Evolutionary conservation across 2,113 vertebrate genomes (phyloP).

Genomic region (Neotoma lepida): DNA sequence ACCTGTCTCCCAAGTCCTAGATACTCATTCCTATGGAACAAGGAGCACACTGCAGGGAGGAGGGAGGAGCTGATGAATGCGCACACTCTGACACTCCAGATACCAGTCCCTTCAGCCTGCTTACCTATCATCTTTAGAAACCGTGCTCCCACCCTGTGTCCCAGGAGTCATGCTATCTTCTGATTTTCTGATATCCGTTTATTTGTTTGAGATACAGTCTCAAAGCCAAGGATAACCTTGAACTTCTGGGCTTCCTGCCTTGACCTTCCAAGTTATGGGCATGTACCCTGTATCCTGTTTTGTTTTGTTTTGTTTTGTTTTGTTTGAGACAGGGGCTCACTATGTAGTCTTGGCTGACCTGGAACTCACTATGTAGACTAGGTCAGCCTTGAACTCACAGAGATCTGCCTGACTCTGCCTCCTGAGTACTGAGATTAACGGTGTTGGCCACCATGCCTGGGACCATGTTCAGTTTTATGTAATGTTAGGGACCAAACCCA

Average conservation of each 20-base stretch:
- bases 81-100: background rate
- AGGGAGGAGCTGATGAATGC: background rate
- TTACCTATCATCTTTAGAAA: slow-evolving; percentile 35
- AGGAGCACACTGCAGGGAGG: background rate
- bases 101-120: background rate
- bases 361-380: background rate
- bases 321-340: background rate
- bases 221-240: background rate
- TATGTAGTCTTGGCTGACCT: background rate
- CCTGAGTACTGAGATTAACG: background rate
- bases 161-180: background rate
- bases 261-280: background rate
- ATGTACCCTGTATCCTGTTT: background rate
- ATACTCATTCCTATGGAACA: background rate
- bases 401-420: background rate
- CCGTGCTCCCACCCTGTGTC: background rate
- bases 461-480: background rate
- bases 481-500: background rate
- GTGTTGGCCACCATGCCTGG: background rate
- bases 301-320: background rate
- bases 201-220: background rate
- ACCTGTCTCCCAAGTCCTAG: background rate
- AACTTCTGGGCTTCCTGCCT: background rate
- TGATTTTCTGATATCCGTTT: slow-evolving; percentile 15
- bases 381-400: background rate